Evolutionary conservation across 2,888 invertebrate genomes (phyloP).

Genomic region (Melipona beecheii): DNA sequence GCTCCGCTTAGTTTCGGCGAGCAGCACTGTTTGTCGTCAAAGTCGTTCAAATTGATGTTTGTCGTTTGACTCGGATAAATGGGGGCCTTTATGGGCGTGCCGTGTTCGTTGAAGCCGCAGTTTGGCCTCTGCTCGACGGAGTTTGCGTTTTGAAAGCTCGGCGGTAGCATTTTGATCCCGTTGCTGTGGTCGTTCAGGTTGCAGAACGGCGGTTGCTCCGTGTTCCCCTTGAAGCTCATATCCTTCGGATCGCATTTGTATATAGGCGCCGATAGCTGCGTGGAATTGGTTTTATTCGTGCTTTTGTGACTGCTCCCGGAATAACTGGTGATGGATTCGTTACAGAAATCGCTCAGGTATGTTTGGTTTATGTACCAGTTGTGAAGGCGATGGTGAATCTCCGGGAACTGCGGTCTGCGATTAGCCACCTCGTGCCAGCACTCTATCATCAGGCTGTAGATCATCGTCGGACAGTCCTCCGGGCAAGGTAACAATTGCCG

Average conservation of each 20-base stretch:
- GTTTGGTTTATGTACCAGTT: conserved; percentile 88
- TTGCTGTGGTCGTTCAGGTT: conserved; percentile 74
- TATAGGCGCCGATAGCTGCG: conserved; percentile 75
- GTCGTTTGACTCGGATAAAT: conserved; percentile 67
- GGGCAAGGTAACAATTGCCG: conserved; percentile 97
- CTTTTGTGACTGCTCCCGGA: conserved; percentile 78
- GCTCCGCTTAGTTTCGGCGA: conserved; percentile 80
- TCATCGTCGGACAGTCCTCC: conserved; percentile 94
- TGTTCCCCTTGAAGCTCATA: conserved; percentile 56
- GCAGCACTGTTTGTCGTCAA: conserved; percentile 79
- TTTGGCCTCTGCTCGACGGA: conserved; percentile 68
- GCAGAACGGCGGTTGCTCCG: conserved; percentile 64
- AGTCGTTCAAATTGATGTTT: conserved; percentile 72
- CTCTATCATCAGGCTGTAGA: conserved; percentile 98
- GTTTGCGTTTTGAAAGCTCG: conserved; percentile 66
- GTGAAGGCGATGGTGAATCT: conserved; percentile 93
- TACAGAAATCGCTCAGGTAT: conserved; percentile 78
- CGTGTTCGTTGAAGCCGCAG: conserved; percentile 69
- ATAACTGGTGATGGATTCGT: conserved; percentile 78
- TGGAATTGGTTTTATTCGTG: conserved; percentile 79
- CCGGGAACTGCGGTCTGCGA: conserved; percentile 95
- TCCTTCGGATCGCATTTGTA: conserved; percentile 75
- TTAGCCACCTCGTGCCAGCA: conserved; percentile 98
- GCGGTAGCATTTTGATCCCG: conserved; percentile 72
- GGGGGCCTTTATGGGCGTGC: conserved; percentile 67